Conservation (phyloP, 2,113 vertebrate species). For the Callipepla squamata region DNA sequence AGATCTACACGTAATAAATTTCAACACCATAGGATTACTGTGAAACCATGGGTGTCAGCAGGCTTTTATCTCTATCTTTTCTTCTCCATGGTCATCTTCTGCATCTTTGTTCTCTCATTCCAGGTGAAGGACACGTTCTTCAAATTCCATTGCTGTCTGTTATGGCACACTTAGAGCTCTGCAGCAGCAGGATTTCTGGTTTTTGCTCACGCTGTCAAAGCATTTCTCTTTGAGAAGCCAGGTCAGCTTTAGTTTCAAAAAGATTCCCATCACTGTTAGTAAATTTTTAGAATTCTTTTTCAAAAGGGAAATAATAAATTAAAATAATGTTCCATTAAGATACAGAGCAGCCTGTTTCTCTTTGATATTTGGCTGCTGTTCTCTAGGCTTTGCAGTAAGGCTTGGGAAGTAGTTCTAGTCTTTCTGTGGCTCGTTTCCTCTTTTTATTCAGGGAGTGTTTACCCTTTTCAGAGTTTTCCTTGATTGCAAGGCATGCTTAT, state of each 20-base stretch:
- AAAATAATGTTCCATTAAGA: background rate
- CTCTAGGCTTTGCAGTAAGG: background rate
- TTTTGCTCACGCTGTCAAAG: background rate
- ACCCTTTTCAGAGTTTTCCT: background rate
- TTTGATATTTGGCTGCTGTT: background rate
- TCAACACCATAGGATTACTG: background rate
- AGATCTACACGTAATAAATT: accelerated
- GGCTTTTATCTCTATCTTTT: accelerated
- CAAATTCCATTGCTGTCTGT: background rate
- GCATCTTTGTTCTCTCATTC: background rate
- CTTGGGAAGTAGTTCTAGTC: background rate
- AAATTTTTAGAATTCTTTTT: background rate
- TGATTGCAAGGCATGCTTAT: accelerated
- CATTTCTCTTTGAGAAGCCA: background rate
- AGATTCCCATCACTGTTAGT: background rate
- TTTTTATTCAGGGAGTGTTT: background rate
- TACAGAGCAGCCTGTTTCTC: background rate
- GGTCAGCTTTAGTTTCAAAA: background rate
- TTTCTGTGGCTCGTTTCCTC: background rate
- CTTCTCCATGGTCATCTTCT: background rate
- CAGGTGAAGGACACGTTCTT: background rate
- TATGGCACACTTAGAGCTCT: background rate
- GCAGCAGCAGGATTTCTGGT: background rate
- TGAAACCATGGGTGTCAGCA: accelerated
- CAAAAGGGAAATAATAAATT: background rate